These are phyloP conservation scores for Lepidocolaptes lacrymiger DNA, from an alignment of 2,797 vertebrate genomes.

Conservation along the genomic window DNA sequence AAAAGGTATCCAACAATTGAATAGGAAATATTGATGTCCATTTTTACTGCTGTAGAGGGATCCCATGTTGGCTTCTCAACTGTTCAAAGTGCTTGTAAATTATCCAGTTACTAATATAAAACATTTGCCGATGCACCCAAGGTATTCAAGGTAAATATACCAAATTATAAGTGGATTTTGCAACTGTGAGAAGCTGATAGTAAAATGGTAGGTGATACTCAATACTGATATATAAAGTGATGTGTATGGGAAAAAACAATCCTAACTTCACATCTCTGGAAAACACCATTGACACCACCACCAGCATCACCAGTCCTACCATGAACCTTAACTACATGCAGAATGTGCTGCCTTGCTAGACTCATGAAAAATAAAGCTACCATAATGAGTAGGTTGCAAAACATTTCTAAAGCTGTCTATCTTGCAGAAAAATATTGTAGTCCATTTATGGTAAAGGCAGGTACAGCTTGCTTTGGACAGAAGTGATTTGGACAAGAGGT, in stretches of 20 bases:
- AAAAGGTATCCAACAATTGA: neutral
- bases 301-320: neutral
- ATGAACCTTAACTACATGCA: neutral
- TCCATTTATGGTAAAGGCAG: neutral
- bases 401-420: neutral
- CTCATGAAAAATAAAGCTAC: neutral
- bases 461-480: neutral
- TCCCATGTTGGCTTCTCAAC: neutral
- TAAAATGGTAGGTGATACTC: neutral
- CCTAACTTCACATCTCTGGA: neutral
- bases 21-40: neutral
- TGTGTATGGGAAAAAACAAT: neutral
- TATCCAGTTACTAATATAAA: neutral
- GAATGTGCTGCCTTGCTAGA: neutral
- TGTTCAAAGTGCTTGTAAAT: neutral
- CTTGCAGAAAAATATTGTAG: neutral
- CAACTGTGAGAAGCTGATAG: neutral
- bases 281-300: neutral
- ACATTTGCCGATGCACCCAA: neutral
- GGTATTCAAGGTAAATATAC: neutral
- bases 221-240: neutral
- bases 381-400: neutral
- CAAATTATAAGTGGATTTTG: neutral
- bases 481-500: neutral
- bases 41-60: neutral